phyloP scores from a whole-genome alignment of 2,113 vertebrate species.

The Fregata magnificens region DNA sequence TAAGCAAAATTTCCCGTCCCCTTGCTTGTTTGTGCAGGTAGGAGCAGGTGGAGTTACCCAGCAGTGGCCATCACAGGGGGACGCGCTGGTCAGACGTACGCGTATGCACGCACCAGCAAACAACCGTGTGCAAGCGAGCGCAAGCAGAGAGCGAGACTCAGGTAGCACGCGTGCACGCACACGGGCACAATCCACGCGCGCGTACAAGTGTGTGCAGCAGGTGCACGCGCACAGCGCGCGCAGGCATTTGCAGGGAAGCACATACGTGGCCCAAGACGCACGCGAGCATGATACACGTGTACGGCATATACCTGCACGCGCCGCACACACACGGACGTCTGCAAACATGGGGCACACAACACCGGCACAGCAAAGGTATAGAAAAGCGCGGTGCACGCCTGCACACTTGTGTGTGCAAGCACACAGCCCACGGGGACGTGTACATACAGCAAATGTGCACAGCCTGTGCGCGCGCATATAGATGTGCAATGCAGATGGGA shows the following conservation, averaged over 20 bases:
- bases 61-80: too few species aligned
- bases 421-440: neutral
- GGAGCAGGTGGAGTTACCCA: neutral
- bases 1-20: neutral
- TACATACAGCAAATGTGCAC: neutral
- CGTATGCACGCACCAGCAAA: too few species aligned
- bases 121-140: neutral
- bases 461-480: neutral
- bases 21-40: neutral
- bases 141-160: accelerated
- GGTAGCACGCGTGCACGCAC: neutral
- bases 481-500: neutral
- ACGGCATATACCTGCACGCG: neutral
- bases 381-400: neutral
- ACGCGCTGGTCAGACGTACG: accelerated
- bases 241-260: neutral
- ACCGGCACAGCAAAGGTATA: neutral
- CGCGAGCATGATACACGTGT: too few species aligned
- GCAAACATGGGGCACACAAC: neutral
- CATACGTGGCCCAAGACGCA: neutral
- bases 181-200: accelerated
- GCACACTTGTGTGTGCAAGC: neutral
- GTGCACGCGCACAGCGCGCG: accelerated
- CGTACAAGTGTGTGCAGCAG: neutral
- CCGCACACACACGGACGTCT: neutral